Conservation (phyloP, 2,113 vertebrate species). For the Corvus moneduloides region DNA sequence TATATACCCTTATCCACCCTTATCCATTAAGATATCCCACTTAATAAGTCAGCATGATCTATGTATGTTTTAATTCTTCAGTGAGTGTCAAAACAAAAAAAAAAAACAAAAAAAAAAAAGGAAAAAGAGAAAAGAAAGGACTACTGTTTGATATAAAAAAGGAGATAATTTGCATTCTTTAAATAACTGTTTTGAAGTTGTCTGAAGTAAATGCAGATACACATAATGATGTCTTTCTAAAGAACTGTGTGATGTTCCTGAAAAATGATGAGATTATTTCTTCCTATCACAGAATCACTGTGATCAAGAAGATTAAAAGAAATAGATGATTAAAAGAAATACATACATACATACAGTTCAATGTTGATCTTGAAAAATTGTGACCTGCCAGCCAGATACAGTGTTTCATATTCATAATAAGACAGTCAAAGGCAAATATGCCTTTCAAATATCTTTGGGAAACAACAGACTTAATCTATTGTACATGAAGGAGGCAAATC, state of each 20-base stretch:
- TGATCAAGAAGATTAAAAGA: conserved; percentile 49
- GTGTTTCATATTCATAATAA: neutral
- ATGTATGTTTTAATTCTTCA: neutral
- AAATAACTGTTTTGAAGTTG: conserved; percentile 7
- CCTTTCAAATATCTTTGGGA: neutral
- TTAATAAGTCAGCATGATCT: neutral
- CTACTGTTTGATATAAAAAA: neutral
- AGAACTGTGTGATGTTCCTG: neutral
- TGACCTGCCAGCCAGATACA: neutral
- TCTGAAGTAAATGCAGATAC: neutral
- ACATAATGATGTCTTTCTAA: neutral
- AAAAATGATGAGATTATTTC: conserved; percentile 3
- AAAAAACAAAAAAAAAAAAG: neutral
- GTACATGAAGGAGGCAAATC: neutral
- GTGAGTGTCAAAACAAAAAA: neutral
- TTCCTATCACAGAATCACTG: neutral
- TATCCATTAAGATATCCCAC: neutral
- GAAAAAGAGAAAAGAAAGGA: neutral
- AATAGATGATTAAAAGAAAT: conserved; percentile 22
- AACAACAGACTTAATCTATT: neutral
- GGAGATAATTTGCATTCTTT: neutral
- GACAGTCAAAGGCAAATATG: neutral
- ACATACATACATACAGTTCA: neutral
- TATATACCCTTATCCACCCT: neutral
- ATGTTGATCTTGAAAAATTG: neutral